A percentile compares a stretch with the other conserved stretches of the same genome.
These are phyloP conservation scores for Channa argus DNA, from an alignment of 2,113 vertebrate genomes.

Conservation along the genomic window DNA sequence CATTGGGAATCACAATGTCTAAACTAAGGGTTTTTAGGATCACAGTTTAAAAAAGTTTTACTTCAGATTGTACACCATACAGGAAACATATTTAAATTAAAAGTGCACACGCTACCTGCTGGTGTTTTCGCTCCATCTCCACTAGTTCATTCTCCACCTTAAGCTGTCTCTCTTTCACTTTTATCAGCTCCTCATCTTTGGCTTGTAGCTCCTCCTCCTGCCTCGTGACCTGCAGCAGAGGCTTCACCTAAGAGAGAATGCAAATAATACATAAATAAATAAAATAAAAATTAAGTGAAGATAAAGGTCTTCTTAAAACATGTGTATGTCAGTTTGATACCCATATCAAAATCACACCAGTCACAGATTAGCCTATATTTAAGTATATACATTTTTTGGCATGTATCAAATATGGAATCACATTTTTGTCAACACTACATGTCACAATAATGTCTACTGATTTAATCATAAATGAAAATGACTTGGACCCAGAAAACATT, in stretches of 20 bases:
- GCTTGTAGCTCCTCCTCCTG: conserved; percentile 98
- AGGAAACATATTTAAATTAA: neutral
- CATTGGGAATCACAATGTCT: too few relatives aligned
- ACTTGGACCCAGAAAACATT: neutral
- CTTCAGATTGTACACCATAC: neutral
- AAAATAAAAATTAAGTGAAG: too few relatives aligned
- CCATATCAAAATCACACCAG: too few relatives aligned
- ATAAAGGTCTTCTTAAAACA: too few relatives aligned
- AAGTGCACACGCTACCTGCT: conserved; percentile 85
- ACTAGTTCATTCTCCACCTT: conserved; percentile 95
- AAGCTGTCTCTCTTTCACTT: conserved; percentile 95
- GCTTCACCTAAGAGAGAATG: conserved; percentile 89
- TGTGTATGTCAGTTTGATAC: too few relatives aligned
- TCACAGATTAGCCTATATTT: too few relatives aligned
- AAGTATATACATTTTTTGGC: too few relatives aligned
- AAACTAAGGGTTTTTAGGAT: too few relatives aligned
- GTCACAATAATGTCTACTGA: too few relatives aligned
- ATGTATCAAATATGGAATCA: too few relatives aligned
- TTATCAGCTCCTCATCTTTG: conserved; percentile 96
- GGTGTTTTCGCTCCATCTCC: conserved; percentile 96
- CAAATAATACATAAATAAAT: neutral
- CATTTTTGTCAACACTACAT: too few relatives aligned
- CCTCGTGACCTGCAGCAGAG: conserved; percentile 96
- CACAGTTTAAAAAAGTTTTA: neutral
- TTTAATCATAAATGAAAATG: neutral